Base-by-base conservation (phyloP, 2,113 vertebrate species). In the Nibea coibor region DNA sequence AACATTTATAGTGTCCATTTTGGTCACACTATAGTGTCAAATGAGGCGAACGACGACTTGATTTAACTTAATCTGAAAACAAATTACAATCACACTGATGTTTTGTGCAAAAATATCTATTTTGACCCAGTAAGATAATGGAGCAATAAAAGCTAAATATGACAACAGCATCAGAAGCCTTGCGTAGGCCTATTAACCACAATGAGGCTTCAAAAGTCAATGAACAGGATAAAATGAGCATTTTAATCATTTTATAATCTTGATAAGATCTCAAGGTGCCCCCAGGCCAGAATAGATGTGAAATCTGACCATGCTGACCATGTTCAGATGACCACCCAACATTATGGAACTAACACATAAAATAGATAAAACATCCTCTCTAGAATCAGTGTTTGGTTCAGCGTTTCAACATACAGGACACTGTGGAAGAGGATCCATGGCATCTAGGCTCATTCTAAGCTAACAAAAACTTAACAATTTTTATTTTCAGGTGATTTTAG, bases 221-320 rank as follows among this genome's bases (percentile, higher is more conserved):
- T 66, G 11, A 67, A 58, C 4, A 11, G 16, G 28, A 57, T 26
- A 57, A 39, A 68, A 72, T 26, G 1, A 19, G 14, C 20, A 72
- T 48, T 64, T 56, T 57, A 31, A 63, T 56, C 64, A 35, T 47
- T 35, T 56, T 35, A 57, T 26, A 26, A 26, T n/a, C 11, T 72
- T 39, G n/a, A 16, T 16, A 42, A 42, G 11, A 35, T 73, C n/a
- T 22, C 26, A 16, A 39, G 19, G n/a, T 17, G 51, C 48, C n/a
- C 4, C 10, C 11, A 53, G 12, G 31, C 19, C 22, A 31, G 53
- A 72, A 17, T 66, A 15, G 12, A 48, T 50, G 45, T 57, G 19
- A 9, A 31, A 39, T 26, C 9, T 39, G 17, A 56, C 26, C 0
- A 2, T 24, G 10, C 22, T 26, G 16, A 26, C 24, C 11, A 20